Conservation (phyloP, 2,113 vertebrate species). For the Romanogobio albipinnatus region DNA sequence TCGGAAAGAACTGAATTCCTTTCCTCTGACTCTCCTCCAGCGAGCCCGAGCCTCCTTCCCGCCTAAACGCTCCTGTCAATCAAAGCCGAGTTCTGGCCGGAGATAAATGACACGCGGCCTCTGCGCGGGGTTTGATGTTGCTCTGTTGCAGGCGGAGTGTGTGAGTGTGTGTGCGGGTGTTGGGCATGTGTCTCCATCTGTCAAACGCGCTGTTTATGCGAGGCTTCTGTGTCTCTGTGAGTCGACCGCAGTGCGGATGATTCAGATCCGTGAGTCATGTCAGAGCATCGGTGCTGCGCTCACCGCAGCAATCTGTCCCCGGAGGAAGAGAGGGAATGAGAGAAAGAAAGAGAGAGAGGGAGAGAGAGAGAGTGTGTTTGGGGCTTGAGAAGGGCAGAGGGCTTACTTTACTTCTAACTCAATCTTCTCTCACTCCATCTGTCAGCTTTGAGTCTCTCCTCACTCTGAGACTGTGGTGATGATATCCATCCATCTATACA, state of each 20-base stretch:
- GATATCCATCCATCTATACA: no score
- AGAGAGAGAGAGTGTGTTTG: no score
- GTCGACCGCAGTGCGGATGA: slow-evolving; percentile 51
- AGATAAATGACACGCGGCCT: background rate
- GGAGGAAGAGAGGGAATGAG: no score
- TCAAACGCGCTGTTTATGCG: slow-evolving; percentile 43
- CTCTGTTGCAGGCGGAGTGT: background rate
- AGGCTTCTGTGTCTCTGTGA: slow-evolving; percentile 46
- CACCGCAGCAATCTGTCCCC: background rate
- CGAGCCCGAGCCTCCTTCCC: no score
- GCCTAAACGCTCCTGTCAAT: background rate
- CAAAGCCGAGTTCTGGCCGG: background rate
- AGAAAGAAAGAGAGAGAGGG: background rate
- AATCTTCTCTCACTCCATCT: background rate
- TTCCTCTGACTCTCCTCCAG: slow-evolving; percentile 28
- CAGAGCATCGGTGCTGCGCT: slow-evolving; percentile 24
- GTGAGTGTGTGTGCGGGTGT: slow-evolving; percentile 16
- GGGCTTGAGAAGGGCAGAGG: background rate
- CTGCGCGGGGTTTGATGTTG: background rate
- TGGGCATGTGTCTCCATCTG: slow-evolving; percentile 40
- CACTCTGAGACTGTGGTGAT: no score
- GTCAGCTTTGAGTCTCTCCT: background rate
- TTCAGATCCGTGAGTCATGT: slow-evolving; percentile 58
- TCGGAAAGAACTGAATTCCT: slow-evolving; percentile 3
- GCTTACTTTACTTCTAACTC: background rate